Conservation (phyloP, 92 coral and sea anemone genomes). For the Porites evermanni region DNA sequence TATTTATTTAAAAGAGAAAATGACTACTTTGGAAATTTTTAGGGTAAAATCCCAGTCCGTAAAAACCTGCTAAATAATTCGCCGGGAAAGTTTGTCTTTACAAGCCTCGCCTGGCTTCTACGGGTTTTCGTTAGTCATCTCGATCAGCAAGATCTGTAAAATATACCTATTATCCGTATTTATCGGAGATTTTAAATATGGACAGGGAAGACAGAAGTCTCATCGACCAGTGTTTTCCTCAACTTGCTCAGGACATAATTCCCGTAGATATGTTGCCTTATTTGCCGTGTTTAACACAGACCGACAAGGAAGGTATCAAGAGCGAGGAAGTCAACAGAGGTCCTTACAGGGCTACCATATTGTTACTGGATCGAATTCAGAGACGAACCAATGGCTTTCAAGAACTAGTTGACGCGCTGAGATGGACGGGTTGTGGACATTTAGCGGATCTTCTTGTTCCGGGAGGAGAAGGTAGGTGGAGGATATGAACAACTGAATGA, state of each 20-base stretch:
- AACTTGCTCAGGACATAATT: constrained; percentile 50
- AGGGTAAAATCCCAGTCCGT: too few species aligned
- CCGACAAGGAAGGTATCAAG: constrained; percentile 60
- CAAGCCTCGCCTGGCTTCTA: too few species aligned
- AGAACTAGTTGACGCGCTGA: constrained; percentile 34
- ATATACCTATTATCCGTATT: too few species aligned
- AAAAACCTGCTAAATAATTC: too few species aligned
- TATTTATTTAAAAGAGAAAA: too few species aligned
- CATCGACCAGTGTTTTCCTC: constrained; percentile 34
- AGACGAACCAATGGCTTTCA: constrained; percentile 49
- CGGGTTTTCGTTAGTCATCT: background rate
- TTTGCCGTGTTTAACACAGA: constrained; percentile 73
- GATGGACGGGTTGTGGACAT: constrained; percentile 32
- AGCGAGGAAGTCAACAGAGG: constrained; percentile 64
- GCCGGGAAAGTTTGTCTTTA: too few species aligned
- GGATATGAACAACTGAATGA: too few species aligned
- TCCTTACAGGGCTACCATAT: constrained; percentile 42
- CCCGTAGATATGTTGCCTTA: constrained; percentile 71
- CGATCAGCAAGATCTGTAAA: too few species aligned
- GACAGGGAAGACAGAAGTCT: constrained; percentile 50
- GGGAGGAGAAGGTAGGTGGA: constrained; percentile 34
- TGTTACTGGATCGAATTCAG: constrained; percentile 54
- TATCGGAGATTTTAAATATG: constrained; percentile 37
- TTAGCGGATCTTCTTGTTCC: constrained; percentile 70
- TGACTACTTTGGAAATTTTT: too few species aligned